phyloP scores from a whole-genome alignment of 2,888 invertebrate species.

The Salticus scenicus region DNA sequence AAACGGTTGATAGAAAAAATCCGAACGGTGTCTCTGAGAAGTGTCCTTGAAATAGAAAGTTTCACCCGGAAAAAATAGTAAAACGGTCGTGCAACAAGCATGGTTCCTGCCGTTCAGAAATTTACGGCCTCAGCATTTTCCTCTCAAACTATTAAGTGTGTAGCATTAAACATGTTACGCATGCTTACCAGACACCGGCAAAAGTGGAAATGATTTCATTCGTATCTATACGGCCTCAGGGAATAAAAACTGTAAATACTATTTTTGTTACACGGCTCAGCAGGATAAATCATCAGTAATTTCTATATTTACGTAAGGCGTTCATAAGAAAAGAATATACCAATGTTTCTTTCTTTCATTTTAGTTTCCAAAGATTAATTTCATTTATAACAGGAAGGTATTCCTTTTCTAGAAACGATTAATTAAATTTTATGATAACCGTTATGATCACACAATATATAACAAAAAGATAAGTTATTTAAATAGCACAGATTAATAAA shows the following conservation, averaged over 20 bases:
- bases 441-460: too few species aligned
- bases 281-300: neutral
- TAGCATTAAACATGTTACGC: neutral
- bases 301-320: too few species aligned
- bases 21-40: conserved; percentile 5
- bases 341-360: too few species aligned
- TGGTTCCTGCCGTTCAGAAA: neutral
- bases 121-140: neutral
- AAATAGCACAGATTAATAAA: too few species aligned
- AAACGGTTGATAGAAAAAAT: neutral
- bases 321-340: too few species aligned
- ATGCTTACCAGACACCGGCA: neutral
- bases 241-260: neutral
- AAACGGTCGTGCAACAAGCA: conserved; percentile 35
- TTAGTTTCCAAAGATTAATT: too few species aligned
- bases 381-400: too few species aligned
- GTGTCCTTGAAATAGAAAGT: conserved; percentile 52
- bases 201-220: neutral
- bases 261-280: neutral
- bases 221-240: too few species aligned
- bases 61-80: conserved; percentile 45
- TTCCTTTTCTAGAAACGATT: too few species aligned
- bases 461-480: too few species aligned
- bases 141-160: neutral
- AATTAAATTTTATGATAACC: too few species aligned